Evolutionary conservation across 1,140 invertebrate species (phyloP), one percentile per base, ranked within the genome.

Genomic region (Caerostris darwini): DNA sequence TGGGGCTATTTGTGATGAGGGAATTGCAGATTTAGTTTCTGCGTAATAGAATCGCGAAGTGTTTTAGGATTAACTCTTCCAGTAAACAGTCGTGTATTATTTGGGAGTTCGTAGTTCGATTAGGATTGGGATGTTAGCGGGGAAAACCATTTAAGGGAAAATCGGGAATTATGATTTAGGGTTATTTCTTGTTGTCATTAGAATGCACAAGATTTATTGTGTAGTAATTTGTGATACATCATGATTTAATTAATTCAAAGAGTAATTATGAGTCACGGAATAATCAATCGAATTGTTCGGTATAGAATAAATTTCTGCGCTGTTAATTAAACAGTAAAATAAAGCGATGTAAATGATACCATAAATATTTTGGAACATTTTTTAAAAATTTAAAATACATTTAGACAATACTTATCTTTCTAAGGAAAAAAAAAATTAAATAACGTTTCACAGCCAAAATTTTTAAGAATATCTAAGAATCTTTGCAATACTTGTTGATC

Each of bases 11-110:
- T 87, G 57, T 14, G 8, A 53, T 34, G 14, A 3, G 87, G 87
- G 87, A 59, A 89, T 89, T 53, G 54, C 7, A 50, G 87, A 71
- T 85, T 57, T 85, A 56, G 54, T 85, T 85, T 85, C n/a, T n/a
- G 54, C 82, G 54, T 85, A 61, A 87, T 64, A 58, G 59, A 53
- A 64, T 64, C 57, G 85, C 57, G 81, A 34, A 87, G 85, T 87
- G 85, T 64, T 87, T 59, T 34, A 50, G 85, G 85, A 87, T 87
- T 87, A 87, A 64, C n/a, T 87, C 50, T 12, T 19, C 12, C 82
- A 85, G 34, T 85, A 85, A 85, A 71, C 69, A 71, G 50, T 71
- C 19, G 34, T 19, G 69, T 34, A 71, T 71, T 71, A 34, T 50
- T 71, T 34, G 69, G 7, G 10, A 34, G 34, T 34, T 34, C 8